Percentiles rank a stretch among this genome's conserved stretches.
These are phyloP conservation scores for Stratiomys singularior DNA, from an alignment of 2,888 invertebrate species.

Conservation along the genomic window DNA sequence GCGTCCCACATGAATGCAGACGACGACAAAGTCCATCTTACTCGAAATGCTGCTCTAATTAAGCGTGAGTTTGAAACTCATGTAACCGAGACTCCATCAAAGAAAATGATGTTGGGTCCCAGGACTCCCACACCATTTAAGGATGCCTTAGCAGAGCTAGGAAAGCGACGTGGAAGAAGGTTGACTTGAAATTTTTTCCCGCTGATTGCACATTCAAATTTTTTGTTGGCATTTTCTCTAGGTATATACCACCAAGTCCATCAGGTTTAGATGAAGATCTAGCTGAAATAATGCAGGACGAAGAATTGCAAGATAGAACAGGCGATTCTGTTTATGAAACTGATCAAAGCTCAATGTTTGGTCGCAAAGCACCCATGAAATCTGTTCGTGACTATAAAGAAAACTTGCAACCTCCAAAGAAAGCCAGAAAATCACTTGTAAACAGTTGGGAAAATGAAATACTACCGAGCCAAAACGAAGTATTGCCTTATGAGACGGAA, in stretches of 20 bases:
- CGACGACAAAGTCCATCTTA: slow-evolving; percentile 54
- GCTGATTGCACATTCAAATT: not conserved
- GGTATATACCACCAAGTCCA: slow-evolving; percentile 76
- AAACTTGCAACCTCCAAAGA: slow-evolving; percentile 76
- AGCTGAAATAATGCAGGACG: slow-evolving; percentile 85
- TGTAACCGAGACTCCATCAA: slow-evolving; percentile 34
- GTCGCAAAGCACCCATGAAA: slow-evolving; percentile 2
- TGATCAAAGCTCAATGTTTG: slow-evolving; percentile 44
- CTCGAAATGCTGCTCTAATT: not conserved
- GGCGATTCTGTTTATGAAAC: slow-evolving; percentile 63
- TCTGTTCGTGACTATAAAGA: slow-evolving; percentile 69
- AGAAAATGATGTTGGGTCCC: slow-evolving; percentile 58
- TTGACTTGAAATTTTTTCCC: slow-evolving; percentile 16
- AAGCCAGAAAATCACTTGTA: slow-evolving; percentile 84
- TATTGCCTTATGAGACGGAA: slow-evolving; percentile 76
- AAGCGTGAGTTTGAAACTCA: slow-evolving; percentile 8
- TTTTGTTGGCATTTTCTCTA: slow-evolving; percentile 53
- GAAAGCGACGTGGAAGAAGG: slow-evolving; percentile 78
- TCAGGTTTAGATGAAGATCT: slow-evolving; percentile 84
- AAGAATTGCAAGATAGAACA: slow-evolving; percentile 71
- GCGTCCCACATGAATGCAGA: slow-evolving; percentile 59
- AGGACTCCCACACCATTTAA: slow-evolving; percentile 96
- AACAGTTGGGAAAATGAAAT: slow-evolving; percentile 73
- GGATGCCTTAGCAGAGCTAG: slow-evolving; percentile 87
- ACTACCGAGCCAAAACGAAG: slow-evolving; percentile 65